Conservation (phyloP, 2,113 vertebrate species). For the Laticauda colubrina region DNA sequence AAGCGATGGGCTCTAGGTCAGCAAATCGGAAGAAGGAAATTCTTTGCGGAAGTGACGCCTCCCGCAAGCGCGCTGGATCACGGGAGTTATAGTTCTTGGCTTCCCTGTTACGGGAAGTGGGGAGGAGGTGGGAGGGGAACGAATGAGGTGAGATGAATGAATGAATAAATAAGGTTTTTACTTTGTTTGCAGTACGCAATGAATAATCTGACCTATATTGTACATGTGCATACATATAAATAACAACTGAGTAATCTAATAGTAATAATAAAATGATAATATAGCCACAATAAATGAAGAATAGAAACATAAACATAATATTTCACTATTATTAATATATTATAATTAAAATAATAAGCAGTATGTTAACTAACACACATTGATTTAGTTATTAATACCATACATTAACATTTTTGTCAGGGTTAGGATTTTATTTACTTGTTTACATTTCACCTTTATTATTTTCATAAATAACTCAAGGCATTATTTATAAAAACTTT, state of each 20-base stretch:
- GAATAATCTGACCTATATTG: background rate
- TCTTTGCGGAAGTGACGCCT: fast-evolving
- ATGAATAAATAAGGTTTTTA: background rate
- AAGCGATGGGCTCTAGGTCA: fast-evolving
- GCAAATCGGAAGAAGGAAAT: fast-evolving
- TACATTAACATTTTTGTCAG: background rate
- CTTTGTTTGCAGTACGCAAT: background rate
- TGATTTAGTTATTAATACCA: background rate
- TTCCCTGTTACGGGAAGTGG: background rate
- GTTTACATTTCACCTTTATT: background rate
- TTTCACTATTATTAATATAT: background rate
- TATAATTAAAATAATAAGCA: background rate
- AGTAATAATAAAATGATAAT: background rate
- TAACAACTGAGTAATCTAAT: background rate
- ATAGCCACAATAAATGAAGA: background rate
- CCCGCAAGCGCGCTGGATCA: fast-evolving
- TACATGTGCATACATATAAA: background rate
- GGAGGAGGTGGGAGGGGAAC: background rate
- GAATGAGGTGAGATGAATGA: background rate
- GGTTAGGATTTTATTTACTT: background rate
- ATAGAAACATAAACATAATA: background rate
- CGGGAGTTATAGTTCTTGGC: constrained; percentile 43
- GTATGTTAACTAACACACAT: background rate
- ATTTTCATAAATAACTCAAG: background rate
- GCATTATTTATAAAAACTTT: background rate